A percentile compares a stretch with the other conserved stretches of the same genome.
These are phyloP conservation scores for Cyrtorhinus lividipennis DNA, from an alignment of 1,140 invertebrate species.

Conservation along the genomic window DNA sequence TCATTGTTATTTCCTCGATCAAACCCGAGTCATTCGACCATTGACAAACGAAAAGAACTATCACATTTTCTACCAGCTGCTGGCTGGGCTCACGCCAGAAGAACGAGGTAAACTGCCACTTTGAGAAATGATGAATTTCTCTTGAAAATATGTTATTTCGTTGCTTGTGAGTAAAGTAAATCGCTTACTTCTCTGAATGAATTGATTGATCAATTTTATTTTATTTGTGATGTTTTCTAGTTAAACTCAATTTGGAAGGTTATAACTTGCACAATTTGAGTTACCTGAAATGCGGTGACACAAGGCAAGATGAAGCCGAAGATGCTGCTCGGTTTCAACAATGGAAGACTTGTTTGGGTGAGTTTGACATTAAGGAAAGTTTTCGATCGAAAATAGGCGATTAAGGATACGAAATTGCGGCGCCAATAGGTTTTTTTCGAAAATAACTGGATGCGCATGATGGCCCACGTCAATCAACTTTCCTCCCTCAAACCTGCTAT, in stretches of 20 bases:
- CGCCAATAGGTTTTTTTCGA: too few species aligned
- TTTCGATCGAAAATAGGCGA: too few species aligned
- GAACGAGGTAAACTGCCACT: constrained; percentile 47
- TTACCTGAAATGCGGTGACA: constrained; percentile 64
- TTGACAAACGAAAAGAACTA: constrained; percentile 84
- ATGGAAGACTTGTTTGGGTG: constrained; percentile 75
- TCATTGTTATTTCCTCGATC: constrained; percentile 87
- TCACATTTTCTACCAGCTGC: constrained; percentile 94
- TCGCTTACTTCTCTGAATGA: not conserved
- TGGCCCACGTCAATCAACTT: too few species aligned
- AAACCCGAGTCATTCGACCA: constrained; percentile 76
- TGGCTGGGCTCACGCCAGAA: constrained; percentile 73
- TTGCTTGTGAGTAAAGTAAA: not conserved
- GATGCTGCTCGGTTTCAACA: constrained; percentile 64
- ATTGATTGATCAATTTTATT: not conserved
- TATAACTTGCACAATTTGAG: constrained; percentile 63
- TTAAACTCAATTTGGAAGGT: constrained; percentile 68
- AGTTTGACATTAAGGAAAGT: too few species aligned
- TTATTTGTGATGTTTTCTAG: constrained; percentile 28
- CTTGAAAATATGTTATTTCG: not conserved
- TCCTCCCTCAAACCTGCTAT: too few species aligned
- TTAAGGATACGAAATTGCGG: too few species aligned
- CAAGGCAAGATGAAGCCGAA: constrained; percentile 56
- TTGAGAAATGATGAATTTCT: too few species aligned
- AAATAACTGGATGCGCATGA: too few species aligned